phyloP scores from a whole-genome alignment of 2,113 vertebrate species.

The Nothoprocta pentlandii region DNA sequence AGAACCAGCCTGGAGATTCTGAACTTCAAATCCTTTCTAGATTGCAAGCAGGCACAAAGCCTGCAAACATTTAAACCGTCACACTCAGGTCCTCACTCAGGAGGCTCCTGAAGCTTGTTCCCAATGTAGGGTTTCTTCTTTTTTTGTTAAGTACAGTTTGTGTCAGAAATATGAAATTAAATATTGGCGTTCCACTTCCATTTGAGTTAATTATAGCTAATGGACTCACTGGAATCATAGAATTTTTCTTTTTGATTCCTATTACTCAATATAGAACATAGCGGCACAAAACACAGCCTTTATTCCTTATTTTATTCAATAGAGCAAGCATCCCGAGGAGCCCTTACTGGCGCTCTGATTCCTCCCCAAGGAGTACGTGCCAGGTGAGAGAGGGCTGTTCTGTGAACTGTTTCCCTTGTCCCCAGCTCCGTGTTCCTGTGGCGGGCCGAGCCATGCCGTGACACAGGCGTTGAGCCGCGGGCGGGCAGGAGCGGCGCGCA shows the following conservation, averaged over 20 bases:
- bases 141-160: slow-evolving; percentile 2
- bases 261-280: slow-evolving; percentile 57
- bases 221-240: slow-evolving; percentile 8
- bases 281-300: slow-evolving; percentile 56
- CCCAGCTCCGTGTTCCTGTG: slow-evolving; percentile 72
- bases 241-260: slow-evolving; percentile 24
- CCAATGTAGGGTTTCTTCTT: background rate
- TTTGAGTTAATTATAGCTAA: slow-evolving; percentile 60
- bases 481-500: slow-evolving; percentile 58
- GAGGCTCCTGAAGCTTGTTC: slow-evolving; percentile 14
- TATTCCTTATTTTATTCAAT: slow-evolving; percentile 63
- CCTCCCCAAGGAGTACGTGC: slow-evolving; percentile 79
- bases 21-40: background rate
- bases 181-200: slow-evolving; percentile 23
- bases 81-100: background rate
- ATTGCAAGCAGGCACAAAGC: background rate
- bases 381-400: slow-evolving; percentile 83
- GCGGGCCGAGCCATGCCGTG: slow-evolving; percentile 65
- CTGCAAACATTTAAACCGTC: background rate
- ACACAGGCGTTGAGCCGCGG: slow-evolving; percentile 72
- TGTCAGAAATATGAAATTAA: slow-evolving; percentile 42
- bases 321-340: slow-evolving; percentile 60
- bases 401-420: slow-evolving; percentile 82
- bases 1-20: slow-evolving; percentile 2
- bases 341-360: slow-evolving; percentile 71